Conservation (phyloP, 1,140 invertebrate genomes). For the Plectus sambesii region DNA sequence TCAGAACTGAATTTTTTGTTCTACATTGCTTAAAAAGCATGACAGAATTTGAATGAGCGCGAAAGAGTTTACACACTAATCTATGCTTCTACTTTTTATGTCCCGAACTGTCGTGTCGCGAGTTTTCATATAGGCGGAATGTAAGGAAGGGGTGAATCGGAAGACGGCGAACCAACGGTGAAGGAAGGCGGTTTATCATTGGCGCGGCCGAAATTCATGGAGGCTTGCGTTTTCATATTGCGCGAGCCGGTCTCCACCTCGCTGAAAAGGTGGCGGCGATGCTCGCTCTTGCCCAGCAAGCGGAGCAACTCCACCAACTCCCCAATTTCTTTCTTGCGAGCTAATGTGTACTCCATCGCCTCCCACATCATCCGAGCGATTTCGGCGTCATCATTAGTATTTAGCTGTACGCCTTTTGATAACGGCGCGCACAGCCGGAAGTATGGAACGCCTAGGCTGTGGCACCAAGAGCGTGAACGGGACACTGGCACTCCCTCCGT, state of each 20-base stretch:
- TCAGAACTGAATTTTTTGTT: too few species aligned
- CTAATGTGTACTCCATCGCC: conserved; percentile 33
- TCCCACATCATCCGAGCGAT: conserved; percentile 44
- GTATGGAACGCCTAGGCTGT: conserved; percentile 72
- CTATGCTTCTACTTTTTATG: too few species aligned
- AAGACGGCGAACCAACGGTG: too few species aligned
- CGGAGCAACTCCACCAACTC: conserved; percentile 30
- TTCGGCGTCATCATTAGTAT: conserved; percentile 36
- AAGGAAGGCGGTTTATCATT: too few species aligned
- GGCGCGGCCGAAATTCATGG: too few species aligned
- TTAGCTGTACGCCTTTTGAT: conserved; percentile 58
- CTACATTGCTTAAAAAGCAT: too few species aligned
- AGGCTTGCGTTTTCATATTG: conserved; percentile 24
- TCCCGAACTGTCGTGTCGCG: too few species aligned
- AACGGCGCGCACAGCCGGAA: conserved; percentile 54
- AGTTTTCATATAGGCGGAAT: too few species aligned
- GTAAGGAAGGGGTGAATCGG: too few species aligned
- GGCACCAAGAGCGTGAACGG: conserved; percentile 76
- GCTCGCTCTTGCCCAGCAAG: conserved; percentile 23
- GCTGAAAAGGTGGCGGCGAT: conserved; percentile 13
- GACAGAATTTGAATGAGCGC: too few species aligned
- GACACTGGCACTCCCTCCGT: conserved; percentile 81
- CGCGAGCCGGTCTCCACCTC: conserved; percentile 11
- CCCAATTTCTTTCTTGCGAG: conserved; percentile 16
- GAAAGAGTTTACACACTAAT: too few species aligned